Conservation (phyloP, 2,797 vertebrate genomes). For the Telmatherina bonti region DNA sequence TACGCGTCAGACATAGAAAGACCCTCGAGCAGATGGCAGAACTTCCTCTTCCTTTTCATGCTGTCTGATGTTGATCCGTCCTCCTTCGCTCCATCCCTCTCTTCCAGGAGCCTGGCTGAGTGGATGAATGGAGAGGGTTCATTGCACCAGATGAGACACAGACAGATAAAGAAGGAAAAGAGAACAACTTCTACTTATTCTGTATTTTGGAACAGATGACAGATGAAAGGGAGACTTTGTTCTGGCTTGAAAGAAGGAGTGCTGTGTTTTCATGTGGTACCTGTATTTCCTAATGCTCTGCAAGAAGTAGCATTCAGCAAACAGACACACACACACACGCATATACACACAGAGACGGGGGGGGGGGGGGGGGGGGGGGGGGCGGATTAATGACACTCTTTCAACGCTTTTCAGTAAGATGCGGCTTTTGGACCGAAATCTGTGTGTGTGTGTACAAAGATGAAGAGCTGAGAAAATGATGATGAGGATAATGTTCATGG, state of each 20-base stretch:
- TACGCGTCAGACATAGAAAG: constrained; percentile 18
- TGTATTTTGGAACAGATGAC: constrained; percentile 58
- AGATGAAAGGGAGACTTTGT: constrained; percentile 57
- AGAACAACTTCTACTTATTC: constrained; percentile 51
- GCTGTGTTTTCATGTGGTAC: constrained; percentile 59
- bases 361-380: too few species aligned
- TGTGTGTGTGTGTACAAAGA: constrained; percentile 16
- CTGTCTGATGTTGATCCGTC: constrained; percentile 45
- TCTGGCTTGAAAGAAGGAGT: constrained; percentile 57
- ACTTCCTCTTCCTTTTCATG: constrained; percentile 38
- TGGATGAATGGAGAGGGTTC: constrained; percentile 49
- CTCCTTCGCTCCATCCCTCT: constrained; percentile 34
- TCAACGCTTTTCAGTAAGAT: constrained; percentile 40
- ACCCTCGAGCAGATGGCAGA: constrained; percentile 43
- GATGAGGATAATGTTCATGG: constrained; percentile 9
- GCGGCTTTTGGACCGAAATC: constrained; percentile 22
- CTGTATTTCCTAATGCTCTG: constrained; percentile 60
- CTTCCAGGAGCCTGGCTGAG: constrained; percentile 54
- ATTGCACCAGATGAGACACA: constrained; percentile 51
- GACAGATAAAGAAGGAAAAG: constrained; percentile 24
- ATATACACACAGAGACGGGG: not conserved
- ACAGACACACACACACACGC: not conserved
- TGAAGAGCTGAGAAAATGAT: constrained; percentile 8
- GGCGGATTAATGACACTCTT: constrained; percentile 40
- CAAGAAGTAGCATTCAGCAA: constrained; percentile 18